A percentile compares a stretch with the other conserved stretches of the same genome.
These are phyloP conservation scores for Ceryle rudis DNA, from an alignment of 2,797 vertebrate genomes.

Conservation along the genomic window DNA sequence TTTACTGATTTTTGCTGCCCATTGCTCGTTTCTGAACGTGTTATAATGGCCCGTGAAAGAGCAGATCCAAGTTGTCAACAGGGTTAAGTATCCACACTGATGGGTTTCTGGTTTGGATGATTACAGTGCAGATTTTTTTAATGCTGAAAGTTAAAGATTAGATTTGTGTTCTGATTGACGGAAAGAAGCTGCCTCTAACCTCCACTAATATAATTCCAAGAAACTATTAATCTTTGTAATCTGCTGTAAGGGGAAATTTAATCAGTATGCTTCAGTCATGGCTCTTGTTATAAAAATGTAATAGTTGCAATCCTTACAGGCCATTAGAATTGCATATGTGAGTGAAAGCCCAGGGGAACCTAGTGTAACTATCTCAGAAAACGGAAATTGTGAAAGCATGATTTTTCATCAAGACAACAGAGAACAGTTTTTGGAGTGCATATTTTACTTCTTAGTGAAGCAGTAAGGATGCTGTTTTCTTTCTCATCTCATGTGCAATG, in stretches of 20 bases:
- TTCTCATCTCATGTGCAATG: neutral
- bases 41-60: neutral
- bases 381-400: neutral
- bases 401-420: conserved; percentile 11
- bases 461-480: neutral
- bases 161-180: conserved; percentile 27
- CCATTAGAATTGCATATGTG: conserved; percentile 50
- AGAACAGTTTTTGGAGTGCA: neutral
- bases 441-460: neutral
- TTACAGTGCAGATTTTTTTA: neutral
- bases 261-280: conserved; percentile 2
- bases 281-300: conserved; percentile 34
- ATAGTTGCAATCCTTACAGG: conserved; percentile 18
- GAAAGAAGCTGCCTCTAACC: neutral
- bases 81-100: neutral
- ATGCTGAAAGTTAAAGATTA: conserved; percentile 37
- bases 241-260: conserved; percentile 23
- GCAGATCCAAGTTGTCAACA: neutral
- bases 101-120: neutral
- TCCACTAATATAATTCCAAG: conserved; percentile 7
- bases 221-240: conserved; percentile 43
- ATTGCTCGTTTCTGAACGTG: neutral
- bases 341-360: conserved; percentile 10
- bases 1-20: neutral
- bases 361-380: conserved; percentile 8